Conservation (phyloP, 2,888 invertebrate genomes). For the Nematopogon swammerdamellus region DNA sequence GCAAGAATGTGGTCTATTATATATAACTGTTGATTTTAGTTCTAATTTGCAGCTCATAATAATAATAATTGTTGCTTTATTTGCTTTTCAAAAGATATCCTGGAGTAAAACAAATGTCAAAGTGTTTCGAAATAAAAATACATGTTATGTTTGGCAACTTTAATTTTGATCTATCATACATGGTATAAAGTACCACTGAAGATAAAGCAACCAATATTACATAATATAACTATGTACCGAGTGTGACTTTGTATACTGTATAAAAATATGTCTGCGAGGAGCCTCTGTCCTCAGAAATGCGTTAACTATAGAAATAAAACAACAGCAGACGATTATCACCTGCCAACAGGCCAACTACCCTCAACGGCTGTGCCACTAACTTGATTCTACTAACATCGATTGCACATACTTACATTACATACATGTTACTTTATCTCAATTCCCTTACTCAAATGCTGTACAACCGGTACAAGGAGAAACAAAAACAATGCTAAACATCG, state of each 20-base stretch:
- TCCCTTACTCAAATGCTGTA: background rate
- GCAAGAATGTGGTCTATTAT: too few species aligned
- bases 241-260: slow-evolving; percentile 53
- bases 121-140: slow-evolving; percentile 13
- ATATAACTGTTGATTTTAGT: too few species aligned
- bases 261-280: slow-evolving; percentile 56
- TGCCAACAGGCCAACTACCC: background rate
- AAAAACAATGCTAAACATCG: background rate
- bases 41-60: too few species aligned
- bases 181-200: slow-evolving; percentile 40
- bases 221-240: slow-evolving; percentile 43
- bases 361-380: too few species aligned
- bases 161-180: slow-evolving; percentile 48
- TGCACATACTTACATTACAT: background rate
- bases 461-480: background rate
- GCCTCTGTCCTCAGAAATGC: slow-evolving; percentile 14
- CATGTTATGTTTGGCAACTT: slow-evolving; percentile 21
- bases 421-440: too few species aligned
- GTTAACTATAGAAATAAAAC: background rate
- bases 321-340: background rate
- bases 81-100: too few species aligned
- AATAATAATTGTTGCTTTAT: too few species aligned
- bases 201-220: slow-evolving; percentile 44
- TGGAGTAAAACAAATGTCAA: too few species aligned
- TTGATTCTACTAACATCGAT: background rate